A percentile compares a stretch with the other conserved stretches of the same genome.
Conservation (phyloP, 2,113 vertebrate genomes). For the Malurus melanocephalus region DNA sequence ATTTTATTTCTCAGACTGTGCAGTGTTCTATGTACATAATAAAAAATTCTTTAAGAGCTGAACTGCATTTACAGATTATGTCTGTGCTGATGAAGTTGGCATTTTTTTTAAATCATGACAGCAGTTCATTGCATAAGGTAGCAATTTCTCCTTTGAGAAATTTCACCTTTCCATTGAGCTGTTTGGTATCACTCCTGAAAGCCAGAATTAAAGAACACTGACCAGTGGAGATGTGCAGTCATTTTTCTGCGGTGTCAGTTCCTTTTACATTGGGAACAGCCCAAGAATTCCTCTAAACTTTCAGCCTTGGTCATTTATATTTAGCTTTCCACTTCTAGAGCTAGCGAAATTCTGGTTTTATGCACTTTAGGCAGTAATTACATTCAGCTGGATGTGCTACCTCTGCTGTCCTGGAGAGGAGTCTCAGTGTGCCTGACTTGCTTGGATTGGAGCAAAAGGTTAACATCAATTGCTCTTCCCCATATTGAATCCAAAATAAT, state of each 20-base stretch:
- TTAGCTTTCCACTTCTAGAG: not conserved
- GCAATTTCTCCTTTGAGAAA: not conserved
- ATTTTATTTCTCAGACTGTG: not conserved
- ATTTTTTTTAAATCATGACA: not conserved
- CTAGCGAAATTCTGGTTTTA: not conserved
- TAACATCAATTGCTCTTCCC: not conserved
- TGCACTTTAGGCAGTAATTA: not conserved
- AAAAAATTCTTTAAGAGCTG: not conserved
- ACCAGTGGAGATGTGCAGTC: not conserved
- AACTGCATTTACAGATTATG: not conserved
- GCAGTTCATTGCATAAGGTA: not conserved
- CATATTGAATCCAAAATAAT: not conserved
- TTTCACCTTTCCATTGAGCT: not conserved
- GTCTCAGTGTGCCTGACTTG: not conserved
- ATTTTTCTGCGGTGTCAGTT: not conserved
- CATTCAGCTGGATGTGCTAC: not conserved
- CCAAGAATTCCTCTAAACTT: not conserved
- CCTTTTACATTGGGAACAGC: not conserved
- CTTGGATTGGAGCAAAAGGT: not conserved
- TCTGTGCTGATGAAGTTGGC: not conserved
- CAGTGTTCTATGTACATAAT: not conserved
- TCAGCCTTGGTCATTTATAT: not conserved
- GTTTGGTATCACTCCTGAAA: not conserved
- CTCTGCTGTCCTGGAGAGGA: constrained; percentile 21
- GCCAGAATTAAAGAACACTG: not conserved